A percentile compares a stretch with the other conserved stretches of the same genome.
Evolutionary conservation across 2,888 invertebrate species (phyloP).

Genomic region (Tipula unca): DNA sequence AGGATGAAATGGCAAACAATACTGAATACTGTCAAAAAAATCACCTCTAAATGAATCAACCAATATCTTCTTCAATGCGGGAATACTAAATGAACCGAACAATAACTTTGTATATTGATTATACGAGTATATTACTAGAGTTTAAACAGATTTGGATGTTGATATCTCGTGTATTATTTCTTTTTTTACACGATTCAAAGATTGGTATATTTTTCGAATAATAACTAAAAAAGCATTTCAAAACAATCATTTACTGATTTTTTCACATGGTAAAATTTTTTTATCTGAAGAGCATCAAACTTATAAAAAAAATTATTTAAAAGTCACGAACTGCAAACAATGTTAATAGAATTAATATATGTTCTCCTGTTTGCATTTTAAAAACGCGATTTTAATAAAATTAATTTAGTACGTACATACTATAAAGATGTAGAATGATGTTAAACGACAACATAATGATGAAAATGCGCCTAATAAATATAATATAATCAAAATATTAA

Average conservation of each 20-base stretch:
- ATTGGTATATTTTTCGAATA: too few relatives aligned
- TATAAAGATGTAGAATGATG: neutral
- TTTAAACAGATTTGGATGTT: too few relatives aligned
- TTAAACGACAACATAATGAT: neutral
- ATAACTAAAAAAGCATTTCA: neutral
- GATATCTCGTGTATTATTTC: too few relatives aligned
- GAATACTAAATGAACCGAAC: too few relatives aligned
- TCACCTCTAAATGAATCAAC: too few relatives aligned
- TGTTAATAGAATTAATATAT: neutral
- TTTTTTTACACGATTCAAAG: too few relatives aligned
- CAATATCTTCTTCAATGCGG: too few relatives aligned
- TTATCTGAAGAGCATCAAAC: neutral
- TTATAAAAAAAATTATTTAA: neutral
- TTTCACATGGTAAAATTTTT: neutral
- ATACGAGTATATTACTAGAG: too few relatives aligned
- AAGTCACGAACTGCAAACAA: neutral
- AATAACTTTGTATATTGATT: too few relatives aligned
- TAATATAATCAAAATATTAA: neutral
- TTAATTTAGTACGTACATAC: neutral
- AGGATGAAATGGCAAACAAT: too few relatives aligned
- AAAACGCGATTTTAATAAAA: neutral
- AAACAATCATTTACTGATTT: neutral
- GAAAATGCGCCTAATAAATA: neutral
- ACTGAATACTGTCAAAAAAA: too few relatives aligned
- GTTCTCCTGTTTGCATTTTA: neutral